Base-by-base conservation (phyloP, 2,888 invertebrate species). In the Scrobipalpa atriplicella region DNA sequence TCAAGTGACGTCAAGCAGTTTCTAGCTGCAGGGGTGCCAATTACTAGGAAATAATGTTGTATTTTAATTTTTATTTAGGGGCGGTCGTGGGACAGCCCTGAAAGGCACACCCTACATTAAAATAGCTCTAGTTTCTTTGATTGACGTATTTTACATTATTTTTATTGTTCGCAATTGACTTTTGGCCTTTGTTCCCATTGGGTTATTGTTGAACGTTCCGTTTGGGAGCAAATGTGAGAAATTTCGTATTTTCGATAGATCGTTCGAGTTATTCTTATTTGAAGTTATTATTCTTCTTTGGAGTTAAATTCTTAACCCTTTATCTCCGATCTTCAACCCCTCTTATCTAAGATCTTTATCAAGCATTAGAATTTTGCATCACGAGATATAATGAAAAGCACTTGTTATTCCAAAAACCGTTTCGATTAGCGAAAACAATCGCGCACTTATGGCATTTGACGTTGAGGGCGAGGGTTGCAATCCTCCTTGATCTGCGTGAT, bases 61-160 rank as follows among this genome's bases (percentile, higher is more conserved):
- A 88, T 89, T 90, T 88, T 84, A 77, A 83, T 88, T 90, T 92
- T 90, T 90, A 90, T 91, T 92, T 91, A 88, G 89, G 91, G 92
- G 91, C 89, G 90, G 88, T 86, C 88, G 90, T 90, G 91, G 90
- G 92, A 92, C 88, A 85, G 70, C 89, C 90, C 85, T 89, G 92
- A 82, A 85, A 92, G 80, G 86, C 76, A 92, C 83, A 92, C 91
- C 89, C 83, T 86, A 80, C 80, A 92, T 91, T 92, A 92, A 89
- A 84, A 86, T 77, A 78, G 80, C 79, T 84, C 82, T 84, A 85
- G 81, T 81, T 83, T 81, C 81, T 88, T 89, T 90, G 90, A 90
- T 90, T 88, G 90, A 88, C 86, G 82, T 86, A 84, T 84, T 87
- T 84, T 79, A 78, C 75, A 79, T 82, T 84, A 84, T 76, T 84